Base-by-base conservation (phyloP, 2,113 vertebrate species). In the Hippopotamus amphibius region DNA sequence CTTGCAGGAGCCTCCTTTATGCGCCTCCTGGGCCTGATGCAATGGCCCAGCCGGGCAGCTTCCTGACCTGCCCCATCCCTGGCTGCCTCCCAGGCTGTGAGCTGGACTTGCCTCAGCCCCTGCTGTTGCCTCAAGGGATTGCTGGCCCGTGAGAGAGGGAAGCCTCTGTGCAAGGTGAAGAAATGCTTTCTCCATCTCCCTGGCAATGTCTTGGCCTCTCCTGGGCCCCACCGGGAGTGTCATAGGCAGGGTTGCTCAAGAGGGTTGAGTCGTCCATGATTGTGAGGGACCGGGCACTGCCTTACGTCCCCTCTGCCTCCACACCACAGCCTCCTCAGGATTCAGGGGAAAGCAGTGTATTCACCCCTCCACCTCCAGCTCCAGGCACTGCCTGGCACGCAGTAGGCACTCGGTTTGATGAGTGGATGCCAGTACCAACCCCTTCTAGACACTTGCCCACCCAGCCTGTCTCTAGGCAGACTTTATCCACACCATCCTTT, bases 181-280 rank as follows among this genome's bases (percentile, higher is more conserved):
- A 93, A 97, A 65, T 28, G 41, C 50, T 93, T 97, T 95, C 93
- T 55, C 65, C 93, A 90, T 90, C 91, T 84, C 50, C 74, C 74
- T 48, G 72, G 19, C 53, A 71, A 46, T 3, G 5, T 50, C 24
- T 24, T 11, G 26, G 63, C 41, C 50, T 86, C 55, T 88, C 74
- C 50, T 37, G 24, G 63, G 8, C 37, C 46, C 63, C 43, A 19
- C 0, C 13, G 24, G 66, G 26, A n/a, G 1, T 57, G 43, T 50
- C 19, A 65, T 2, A 24, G 8, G 37, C n/a, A 4, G 33, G 3
- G 28, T 90, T 96, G 59, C 89, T 82, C 57, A 85, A 77, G n/a
- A 50, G 1, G 8, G 0, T 68, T 61, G 53, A 30, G 22, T 19
- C 33, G 1, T 21, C 4, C 37, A 7, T 30, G 17, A 93, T 37